A percentile compares a stretch with the other conserved stretches of the same genome.
Conservation (phyloP, 2,113 vertebrate genomes). For the Plotosus lineatus region DNA sequence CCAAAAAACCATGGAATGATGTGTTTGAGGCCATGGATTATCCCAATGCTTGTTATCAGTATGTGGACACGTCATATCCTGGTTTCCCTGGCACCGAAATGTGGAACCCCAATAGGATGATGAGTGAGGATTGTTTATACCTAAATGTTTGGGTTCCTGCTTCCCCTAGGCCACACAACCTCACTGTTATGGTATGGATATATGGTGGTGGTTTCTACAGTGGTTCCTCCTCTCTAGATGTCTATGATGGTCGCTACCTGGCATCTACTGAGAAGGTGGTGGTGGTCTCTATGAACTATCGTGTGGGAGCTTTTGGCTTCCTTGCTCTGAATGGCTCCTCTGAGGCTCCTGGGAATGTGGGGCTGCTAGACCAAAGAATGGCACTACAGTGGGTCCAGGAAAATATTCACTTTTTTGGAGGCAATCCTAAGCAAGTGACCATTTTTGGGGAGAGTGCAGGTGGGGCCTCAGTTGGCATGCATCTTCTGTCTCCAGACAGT, state of each 20-base stretch:
- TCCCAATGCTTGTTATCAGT: conserved; percentile 82
- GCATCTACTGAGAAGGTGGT: conserved; percentile 79
- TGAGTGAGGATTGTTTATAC: conserved; percentile 91
- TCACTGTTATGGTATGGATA: conserved; percentile 89
- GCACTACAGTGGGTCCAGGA: conserved; percentile 85
- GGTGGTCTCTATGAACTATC: conserved; percentile 91
- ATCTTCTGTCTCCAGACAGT: conserved; percentile 82
- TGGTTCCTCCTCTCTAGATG: conserved; percentile 85
- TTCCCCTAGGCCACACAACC: conserved; percentile 71
- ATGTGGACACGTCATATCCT: conserved; percentile 80
- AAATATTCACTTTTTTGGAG: conserved; percentile 84
- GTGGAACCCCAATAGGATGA: conserved; percentile 91
- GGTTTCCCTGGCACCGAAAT: conserved; percentile 87
- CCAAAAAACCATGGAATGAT: conserved; percentile 76
- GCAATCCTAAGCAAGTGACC: conserved; percentile 83
- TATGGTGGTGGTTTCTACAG: conserved; percentile 93
- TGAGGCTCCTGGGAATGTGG: conserved; percentile 88
- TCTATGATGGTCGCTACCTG: conserved; percentile 88
- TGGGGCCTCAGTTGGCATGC: conserved; percentile 82
- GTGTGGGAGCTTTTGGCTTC: conserved; percentile 86
- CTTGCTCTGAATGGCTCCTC: conserved; percentile 81
- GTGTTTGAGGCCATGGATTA: conserved; percentile 73
- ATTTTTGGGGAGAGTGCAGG: conserved; percentile 93
- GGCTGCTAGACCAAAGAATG: conserved; percentile 86
- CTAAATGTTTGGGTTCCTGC: conserved; percentile 87